A percentile compares a stretch with the other conserved stretches of the same genome.
Evolutionary conservation across 2,797 vertebrate genomes (phyloP).

Genomic region (Pangasius krempfi): DNA sequence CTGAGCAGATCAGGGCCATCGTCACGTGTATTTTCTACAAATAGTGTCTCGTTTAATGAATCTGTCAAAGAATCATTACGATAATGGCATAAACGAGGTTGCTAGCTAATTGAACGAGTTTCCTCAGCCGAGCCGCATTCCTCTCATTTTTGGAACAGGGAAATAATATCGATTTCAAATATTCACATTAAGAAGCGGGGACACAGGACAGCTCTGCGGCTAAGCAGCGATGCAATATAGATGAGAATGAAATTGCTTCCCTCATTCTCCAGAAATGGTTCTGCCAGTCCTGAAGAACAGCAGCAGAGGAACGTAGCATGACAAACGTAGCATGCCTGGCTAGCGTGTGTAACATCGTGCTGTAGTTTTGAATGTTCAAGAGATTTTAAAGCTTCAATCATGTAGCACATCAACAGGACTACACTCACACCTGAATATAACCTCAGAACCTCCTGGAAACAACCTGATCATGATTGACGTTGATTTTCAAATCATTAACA

Average conservation of each 20-base stretch:
- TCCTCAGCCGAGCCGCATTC: background rate
- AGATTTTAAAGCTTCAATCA: background rate
- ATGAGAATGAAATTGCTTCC: conserved; percentile 53
- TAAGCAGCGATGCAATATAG: conserved; percentile 46
- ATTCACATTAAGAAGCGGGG: conserved; percentile 35
- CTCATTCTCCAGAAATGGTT: conserved; percentile 37
- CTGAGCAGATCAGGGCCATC: no score
- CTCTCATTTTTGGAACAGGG: background rate
- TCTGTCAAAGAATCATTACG: background rate
- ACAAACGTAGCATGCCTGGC: background rate
- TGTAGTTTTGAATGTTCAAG: no score
- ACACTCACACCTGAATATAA: no score
- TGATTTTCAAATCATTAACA: background rate
- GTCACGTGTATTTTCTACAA: background rate
- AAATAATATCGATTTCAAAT: conserved; percentile 41
- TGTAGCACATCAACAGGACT: background rate
- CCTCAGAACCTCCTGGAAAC: background rate
- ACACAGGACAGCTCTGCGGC: conserved; percentile 23
- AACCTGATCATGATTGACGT: background rate
- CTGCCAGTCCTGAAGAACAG: background rate
- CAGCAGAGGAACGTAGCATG: background rate
- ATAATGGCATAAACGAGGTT: background rate
- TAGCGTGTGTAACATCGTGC: background rate
- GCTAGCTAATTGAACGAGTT: conserved; percentile 19
- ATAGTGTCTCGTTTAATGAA: background rate